These are phyloP conservation scores for Dromas ardeola DNA, from an alignment of 2,113 vertebrate genomes.

Conservation along the genomic window DNA sequence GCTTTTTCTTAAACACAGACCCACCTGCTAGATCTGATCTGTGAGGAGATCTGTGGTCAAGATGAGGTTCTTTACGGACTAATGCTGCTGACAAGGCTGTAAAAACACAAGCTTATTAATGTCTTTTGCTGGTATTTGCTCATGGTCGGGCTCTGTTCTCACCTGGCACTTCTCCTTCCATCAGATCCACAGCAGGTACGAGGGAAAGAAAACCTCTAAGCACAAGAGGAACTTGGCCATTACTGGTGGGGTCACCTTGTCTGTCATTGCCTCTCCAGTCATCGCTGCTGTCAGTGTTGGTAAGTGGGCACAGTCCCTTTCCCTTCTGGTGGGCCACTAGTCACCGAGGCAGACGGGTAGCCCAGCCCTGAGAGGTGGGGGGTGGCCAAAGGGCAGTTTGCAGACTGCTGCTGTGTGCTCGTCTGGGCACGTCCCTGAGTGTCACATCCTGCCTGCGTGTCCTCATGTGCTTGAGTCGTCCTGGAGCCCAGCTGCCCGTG, in stretches of 20 bases:
- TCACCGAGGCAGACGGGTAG: neutral
- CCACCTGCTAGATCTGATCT: neutral
- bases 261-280: conserved; percentile 94
- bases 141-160: neutral
- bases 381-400: neutral
- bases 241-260: conserved; percentile 94
- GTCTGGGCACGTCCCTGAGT: neutral
- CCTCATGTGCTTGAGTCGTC: neutral
- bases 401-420: neutral
- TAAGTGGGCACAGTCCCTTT: conserved; percentile 60
- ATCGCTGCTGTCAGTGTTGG: conserved; percentile 97
- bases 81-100: neutral
- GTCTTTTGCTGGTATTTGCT: neutral
- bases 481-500: neutral
- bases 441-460: neutral
- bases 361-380: neutral
- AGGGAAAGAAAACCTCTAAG: conserved; percentile 92
- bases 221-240: conserved; percentile 97
- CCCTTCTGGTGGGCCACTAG: neutral
- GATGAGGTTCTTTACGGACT: neutral
- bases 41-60: neutral
- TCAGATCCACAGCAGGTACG: conserved; percentile 97
- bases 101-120: neutral
- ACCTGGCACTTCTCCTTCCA: conserved; percentile 17
- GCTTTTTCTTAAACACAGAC: neutral